These are phyloP conservation scores for Microtus ochrogaster DNA, from an alignment of 2,113 vertebrate species.

Conservation along the genomic window DNA sequence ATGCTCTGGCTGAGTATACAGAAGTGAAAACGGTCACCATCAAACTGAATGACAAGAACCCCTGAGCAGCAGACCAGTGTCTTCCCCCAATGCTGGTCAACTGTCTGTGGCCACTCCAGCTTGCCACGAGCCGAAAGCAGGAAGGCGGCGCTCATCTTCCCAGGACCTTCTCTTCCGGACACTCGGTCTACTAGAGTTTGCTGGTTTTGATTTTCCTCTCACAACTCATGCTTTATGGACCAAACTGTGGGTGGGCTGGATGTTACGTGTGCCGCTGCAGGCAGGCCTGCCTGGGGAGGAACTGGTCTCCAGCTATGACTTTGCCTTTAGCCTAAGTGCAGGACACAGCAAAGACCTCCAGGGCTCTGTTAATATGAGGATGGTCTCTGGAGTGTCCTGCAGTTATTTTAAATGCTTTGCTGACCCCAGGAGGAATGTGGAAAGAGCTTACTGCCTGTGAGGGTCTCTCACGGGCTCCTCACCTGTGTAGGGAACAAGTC, in stretches of 20 bases:
- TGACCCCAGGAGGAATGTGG: background rate
- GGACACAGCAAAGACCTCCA: background rate
- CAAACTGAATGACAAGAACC: slow-evolving; percentile 91
- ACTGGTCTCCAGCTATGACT: background rate
- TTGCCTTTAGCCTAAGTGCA: background rate
- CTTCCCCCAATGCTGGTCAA: slow-evolving; percentile 77
- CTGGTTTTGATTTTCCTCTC: background rate
- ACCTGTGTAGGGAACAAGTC: background rate
- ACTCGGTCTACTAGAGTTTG: slow-evolving; percentile 72
- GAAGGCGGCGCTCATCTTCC: background rate
- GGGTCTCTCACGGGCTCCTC: background rate
- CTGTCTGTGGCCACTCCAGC: slow-evolving; percentile 78
- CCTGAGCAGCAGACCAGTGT: slow-evolving; percentile 82
- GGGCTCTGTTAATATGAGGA: background rate
- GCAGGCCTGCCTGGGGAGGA: background rate
- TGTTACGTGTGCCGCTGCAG: background rate
- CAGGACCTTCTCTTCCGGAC: slow-evolving; percentile 62
- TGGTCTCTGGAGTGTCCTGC: background rate
- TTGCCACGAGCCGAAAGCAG: slow-evolving; percentile 46
- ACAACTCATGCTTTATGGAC: background rate
- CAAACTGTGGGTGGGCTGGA: background rate
- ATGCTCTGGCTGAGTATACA: slow-evolving; percentile 94
- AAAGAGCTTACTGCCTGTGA: background rate
- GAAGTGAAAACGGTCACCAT: slow-evolving; percentile 97
- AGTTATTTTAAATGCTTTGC: slow-evolving; percentile 31